A percentile compares a stretch with the other conserved stretches of the same genome.
Evolutionary conservation across 1,140 invertebrate species (phyloP).

Genomic region (Hycleus cichorii): DNA sequence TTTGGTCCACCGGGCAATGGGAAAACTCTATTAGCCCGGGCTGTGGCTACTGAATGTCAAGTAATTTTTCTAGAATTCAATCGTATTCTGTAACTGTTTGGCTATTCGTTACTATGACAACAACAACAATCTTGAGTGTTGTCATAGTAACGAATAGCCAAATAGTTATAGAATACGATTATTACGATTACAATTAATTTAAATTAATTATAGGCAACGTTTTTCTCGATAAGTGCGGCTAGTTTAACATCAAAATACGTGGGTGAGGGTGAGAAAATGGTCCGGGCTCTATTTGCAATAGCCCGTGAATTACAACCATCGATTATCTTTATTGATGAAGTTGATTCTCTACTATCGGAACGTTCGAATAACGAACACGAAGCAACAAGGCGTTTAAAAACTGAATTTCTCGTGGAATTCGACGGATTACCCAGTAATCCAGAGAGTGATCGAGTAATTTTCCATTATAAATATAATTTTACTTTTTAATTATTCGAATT

Average conservation of each 20-base stretch:
- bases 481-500: constrained; percentile 5
- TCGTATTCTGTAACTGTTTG: too few species aligned
- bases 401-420: constrained; percentile 96
- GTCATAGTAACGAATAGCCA: too few species aligned
- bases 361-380: constrained; percentile 90
- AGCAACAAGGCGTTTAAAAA: constrained; percentile 92
- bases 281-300: constrained; percentile 89
- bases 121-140: too few species aligned
- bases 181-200: too few species aligned
- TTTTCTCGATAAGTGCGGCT: constrained; percentile 95
- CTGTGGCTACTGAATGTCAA: constrained; percentile 84
- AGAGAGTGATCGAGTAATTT: constrained; percentile 64
- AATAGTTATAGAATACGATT: too few species aligned
- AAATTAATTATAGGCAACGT: constrained; percentile 60
- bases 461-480: background rate
- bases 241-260: constrained; percentile 98
- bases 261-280: constrained; percentile 96
- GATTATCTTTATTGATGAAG: constrained; percentile 95
- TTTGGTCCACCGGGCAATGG: constrained; percentile 91
- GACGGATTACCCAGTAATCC: constrained; percentile 75
- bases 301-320: constrained; percentile 89
- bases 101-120: too few species aligned
- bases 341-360: constrained; percentile 90
- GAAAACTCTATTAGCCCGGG: constrained; percentile 85
- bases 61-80: constrained; percentile 3